phyloP scores from a whole-genome alignment of 2,113 vertebrate species.

The Numida meleagris region DNA sequence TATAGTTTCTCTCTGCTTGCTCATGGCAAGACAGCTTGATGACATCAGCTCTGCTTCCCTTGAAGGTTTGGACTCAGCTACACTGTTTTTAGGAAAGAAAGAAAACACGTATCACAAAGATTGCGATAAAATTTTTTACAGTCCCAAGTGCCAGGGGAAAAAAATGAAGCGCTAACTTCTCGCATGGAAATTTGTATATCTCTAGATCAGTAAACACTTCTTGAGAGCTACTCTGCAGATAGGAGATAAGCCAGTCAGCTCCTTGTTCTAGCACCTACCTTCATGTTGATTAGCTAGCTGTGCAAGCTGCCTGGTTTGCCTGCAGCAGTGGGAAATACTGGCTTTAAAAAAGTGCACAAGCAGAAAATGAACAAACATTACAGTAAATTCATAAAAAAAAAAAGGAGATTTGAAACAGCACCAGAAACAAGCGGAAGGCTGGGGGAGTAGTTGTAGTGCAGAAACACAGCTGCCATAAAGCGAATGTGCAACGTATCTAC shows the following conservation, averaged over 20 bases:
- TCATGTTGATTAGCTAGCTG: neutral
- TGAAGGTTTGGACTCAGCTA: neutral
- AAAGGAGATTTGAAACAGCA: neutral
- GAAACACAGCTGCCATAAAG: neutral
- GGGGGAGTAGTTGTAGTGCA: neutral
- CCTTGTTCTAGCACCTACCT: neutral
- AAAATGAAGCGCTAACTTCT: neutral
- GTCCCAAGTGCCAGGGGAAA: neutral
- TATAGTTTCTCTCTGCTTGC: neutral
- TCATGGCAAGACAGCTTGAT: neutral
- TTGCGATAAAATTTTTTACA: neutral
- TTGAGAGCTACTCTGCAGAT: neutral
- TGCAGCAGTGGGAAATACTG: neutral
- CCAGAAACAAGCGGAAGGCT: neutral
- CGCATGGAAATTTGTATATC: neutral
- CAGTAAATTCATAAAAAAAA: neutral
- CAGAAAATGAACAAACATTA: neutral
- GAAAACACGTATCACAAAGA: neutral
- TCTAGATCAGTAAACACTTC: neutral
- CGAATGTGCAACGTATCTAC: neutral
- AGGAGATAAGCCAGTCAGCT: neutral
- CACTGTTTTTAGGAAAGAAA: neutral
- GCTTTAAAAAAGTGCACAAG: neutral
- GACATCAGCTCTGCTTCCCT: neutral
- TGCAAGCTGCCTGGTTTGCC: neutral